Evolutionary conservation across 2,113 vertebrate species (phyloP).

Genomic region (Triplophysa siluroides): DNA sequence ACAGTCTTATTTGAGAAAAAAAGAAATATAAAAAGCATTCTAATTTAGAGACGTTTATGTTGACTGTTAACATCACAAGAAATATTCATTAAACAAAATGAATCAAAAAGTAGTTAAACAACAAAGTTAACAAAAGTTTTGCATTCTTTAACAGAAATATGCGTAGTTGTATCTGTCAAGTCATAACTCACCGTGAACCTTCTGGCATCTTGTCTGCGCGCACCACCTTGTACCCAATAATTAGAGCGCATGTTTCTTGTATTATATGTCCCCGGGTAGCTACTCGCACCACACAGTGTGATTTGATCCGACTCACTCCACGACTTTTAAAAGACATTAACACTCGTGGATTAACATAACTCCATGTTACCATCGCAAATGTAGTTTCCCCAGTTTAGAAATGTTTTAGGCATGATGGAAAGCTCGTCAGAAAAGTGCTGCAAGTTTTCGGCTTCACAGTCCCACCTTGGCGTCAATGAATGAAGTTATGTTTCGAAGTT

Average conservation of each 20-base stretch:
- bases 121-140: background rate
- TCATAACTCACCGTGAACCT: constrained; percentile 66
- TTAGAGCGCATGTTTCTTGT: constrained; percentile 58
- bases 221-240: constrained; percentile 55
- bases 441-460: background rate
- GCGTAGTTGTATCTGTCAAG: background rate
- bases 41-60: background rate
- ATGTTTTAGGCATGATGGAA: background rate
- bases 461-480: background rate
- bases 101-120: background rate
- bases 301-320: background rate
- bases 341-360: background rate
- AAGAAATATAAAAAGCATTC: background rate
- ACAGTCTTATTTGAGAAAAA: constrained; percentile 60
- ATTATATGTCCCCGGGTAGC: constrained; percentile 1
- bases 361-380: background rate
- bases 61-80: background rate
- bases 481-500: constrained; percentile 22
- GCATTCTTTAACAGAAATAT: background rate
- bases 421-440: background rate
- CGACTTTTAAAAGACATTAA: background rate
- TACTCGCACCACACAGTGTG: background rate
- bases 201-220: constrained; percentile 58
- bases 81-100: too few species aligned
- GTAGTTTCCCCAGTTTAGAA: background rate